These are phyloP conservation scores for Rhinogobius similis DNA, from an alignment of 2,113 vertebrate genomes.

Conservation along the genomic window DNA sequence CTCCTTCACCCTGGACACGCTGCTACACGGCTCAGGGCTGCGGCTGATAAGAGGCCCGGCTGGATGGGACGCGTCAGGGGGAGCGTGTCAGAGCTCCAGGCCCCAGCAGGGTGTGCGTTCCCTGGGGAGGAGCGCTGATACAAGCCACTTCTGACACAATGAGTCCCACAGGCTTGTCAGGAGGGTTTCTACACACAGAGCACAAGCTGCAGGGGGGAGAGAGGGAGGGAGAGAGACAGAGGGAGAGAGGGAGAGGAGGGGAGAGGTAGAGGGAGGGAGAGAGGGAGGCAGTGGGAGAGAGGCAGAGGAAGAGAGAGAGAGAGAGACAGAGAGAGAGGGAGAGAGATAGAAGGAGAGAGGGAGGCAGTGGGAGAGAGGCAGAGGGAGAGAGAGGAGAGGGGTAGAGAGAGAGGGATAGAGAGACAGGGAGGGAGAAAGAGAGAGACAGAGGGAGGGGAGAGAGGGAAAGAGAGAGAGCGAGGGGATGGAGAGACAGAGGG, in stretches of 20 bases:
- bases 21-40: conserved; percentile 25
- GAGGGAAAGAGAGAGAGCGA: too few relatives aligned
- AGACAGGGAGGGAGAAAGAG: too few relatives aligned
- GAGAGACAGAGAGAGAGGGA: too few relatives aligned
- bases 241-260: background rate
- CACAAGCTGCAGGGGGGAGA: too few relatives aligned
- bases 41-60: background rate
- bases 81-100: background rate
- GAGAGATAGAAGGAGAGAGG: too few relatives aligned
- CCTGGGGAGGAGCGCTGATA: background rate
- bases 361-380: too few relatives aligned
- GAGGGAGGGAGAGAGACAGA: background rate
- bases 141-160: conserved; percentile 1
- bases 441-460: too few relatives aligned
- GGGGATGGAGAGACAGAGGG: too few relatives aligned
- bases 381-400: background rate
- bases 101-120: background rate
- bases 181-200: too few relatives aligned
- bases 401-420: too few relatives aligned
- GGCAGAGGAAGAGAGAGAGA: background rate
- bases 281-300: background rate
- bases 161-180: background rate
- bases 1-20: conserved; percentile 31
- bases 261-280: too few relatives aligned
- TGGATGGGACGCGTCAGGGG: background rate